phyloP scores from a whole-genome alignment of 2,797 vertebrate species.

The Sebastes aleutianus region DNA sequence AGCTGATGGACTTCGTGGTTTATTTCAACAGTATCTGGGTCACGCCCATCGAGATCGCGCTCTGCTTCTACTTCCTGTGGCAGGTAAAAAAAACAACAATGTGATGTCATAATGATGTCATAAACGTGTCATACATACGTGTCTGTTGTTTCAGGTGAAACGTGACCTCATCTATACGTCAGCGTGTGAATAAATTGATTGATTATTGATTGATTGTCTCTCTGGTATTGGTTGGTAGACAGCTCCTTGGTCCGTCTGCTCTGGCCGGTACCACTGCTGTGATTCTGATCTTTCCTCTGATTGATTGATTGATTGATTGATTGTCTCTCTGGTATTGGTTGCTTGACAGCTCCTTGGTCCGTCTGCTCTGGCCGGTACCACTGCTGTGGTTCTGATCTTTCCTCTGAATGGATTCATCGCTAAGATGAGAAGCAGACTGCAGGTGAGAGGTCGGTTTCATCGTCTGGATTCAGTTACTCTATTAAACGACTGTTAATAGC shows the following conservation, averaged over 20 bases:
- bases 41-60: conserved; percentile 82
- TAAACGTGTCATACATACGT: too few relatives aligned
- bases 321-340: not conserved
- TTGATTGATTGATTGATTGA: not conserved
- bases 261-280: conserved; percentile 84
- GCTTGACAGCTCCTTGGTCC: conserved; percentile 84
- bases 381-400: conserved; percentile 86
- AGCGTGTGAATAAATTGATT: not conserved
- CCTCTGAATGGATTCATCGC: conserved; percentile 88
- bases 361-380: conserved; percentile 83
- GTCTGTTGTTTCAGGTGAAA: not conserved
- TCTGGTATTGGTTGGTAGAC: not conserved
- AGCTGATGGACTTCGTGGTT: conserved; percentile 85
- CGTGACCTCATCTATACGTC: too few relatives aligned
- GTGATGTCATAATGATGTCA: too few relatives aligned
- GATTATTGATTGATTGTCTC: not conserved
- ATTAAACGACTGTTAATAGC: not conserved
- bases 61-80: conserved; percentile 91
- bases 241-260: conserved; percentile 88
- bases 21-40: conserved; percentile 89
- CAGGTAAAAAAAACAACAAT: conserved; percentile 75
- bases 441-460: conserved; percentile 73
- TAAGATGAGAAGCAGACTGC: conserved; percentile 85
- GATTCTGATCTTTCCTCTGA: conserved; percentile 88
- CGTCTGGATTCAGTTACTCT: too few relatives aligned